These are phyloP conservation scores for Eumeta japonica DNA, from an alignment of 1,140 invertebrate species.

Conservation along the genomic window DNA sequence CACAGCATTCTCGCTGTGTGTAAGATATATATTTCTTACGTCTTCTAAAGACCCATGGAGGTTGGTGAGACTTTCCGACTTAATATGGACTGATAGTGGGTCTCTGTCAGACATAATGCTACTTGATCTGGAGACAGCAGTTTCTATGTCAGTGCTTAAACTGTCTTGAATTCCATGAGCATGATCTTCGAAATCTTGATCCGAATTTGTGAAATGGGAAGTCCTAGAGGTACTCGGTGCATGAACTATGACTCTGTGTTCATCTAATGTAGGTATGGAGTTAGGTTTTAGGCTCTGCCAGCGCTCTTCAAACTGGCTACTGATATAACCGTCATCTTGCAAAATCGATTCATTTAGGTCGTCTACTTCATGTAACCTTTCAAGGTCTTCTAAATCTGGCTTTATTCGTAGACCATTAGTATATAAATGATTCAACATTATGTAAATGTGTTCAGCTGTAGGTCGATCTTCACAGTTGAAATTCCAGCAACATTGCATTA, in stretches of 20 bases:
- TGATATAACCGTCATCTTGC: constrained; percentile 25
- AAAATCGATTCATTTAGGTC: constrained; percentile 21
- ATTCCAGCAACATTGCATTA: constrained; percentile 70
- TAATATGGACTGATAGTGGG: constrained; percentile 40
- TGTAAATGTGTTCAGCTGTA: constrained; percentile 58
- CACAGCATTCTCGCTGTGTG: constrained; percentile 36
- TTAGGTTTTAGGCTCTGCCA: constrained; percentile 68
- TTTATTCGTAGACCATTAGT: no score
- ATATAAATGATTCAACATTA: constrained; percentile 60
- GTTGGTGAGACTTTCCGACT: constrained; percentile 59
- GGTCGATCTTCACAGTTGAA: constrained; percentile 27
- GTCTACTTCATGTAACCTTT: constrained; percentile 45
- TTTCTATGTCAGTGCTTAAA: constrained; percentile 40
- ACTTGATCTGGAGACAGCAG: constrained; percentile 41
- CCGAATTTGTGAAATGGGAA: constrained; percentile 32
- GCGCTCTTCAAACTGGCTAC: constrained; percentile 67
- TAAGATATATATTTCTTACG: constrained; percentile 47
- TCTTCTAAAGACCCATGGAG: constrained; percentile 63
- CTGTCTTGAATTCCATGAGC: constrained; percentile 23
- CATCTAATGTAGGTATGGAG: constrained; percentile 60
- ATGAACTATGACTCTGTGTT: constrained; percentile 43
- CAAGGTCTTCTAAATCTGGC: no score
- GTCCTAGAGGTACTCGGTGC: constrained; percentile 34
- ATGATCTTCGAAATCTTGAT: constrained; percentile 28
- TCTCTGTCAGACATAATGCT: constrained; percentile 51